Base-by-base conservation (phyloP, 2,797 vertebrate species). In the Enoplosus armatus region DNA sequence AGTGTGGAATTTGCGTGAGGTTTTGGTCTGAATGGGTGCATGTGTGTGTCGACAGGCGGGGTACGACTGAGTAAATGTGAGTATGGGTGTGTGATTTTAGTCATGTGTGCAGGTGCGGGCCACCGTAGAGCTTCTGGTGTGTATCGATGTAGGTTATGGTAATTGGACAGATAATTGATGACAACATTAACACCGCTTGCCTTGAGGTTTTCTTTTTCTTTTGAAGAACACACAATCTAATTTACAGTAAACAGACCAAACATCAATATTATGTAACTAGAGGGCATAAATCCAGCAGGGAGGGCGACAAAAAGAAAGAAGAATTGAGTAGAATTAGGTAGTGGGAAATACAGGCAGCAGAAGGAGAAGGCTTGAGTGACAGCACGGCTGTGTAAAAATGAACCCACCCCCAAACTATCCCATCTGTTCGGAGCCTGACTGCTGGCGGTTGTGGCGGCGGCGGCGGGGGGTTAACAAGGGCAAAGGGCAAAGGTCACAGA, bases 401-500 rank as follows among this genome's bases (percentile, higher is more conserved):
- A 62, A 70, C 79, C 79, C 73, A 80, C 67, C 87, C 77, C 85
- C 68, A 66, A 78, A 84, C 73, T 47, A 56, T 85, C 72, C 89
- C 91, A 95, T 95, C 93, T 93, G 92, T 69, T 91, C 31, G 1
- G 62, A 81, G 78, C 48, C 84, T 73, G 85, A 91, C 83, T 86
- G 85, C 71, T 70, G 77, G 77, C 69, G 31, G 76, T 15, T 37
- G 72, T 33, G 8, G 56, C 16, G 29, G 58, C 16, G 61, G 56
- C 3, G 1, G 41, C 72, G 77, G 89, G 41, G 76, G 89, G 85
- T 89, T 85, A 92, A 85, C 77, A 87, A 71, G 89, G 86, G 43
- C 55, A 81, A 81, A 84, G 88, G 89, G 37, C 87, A 92, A 70
- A 93, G 95, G 92, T 93, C 79, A 83, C 91, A 94, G 93, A 94